A percentile compares a stretch with the other conserved stretches of the same genome.
Evolutionary conservation across 2,888 invertebrate species (phyloP).

Genomic region (Gastracanthus pulcherrimus): DNA sequence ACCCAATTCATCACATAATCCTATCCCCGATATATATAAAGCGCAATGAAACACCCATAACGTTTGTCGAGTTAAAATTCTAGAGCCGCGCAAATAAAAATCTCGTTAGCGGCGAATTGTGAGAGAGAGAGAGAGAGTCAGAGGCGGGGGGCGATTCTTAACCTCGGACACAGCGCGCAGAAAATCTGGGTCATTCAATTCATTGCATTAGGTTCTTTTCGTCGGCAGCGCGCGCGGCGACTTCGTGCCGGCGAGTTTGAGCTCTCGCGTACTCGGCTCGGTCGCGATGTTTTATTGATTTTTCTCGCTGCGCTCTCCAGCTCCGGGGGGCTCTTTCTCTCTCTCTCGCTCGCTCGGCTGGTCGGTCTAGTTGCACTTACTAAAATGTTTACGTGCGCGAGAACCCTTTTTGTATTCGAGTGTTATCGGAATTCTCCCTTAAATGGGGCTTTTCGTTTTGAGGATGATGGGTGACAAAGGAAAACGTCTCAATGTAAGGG

Average conservation of each 20-base stretch:
- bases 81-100: constrained; percentile 42
- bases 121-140: background rate
- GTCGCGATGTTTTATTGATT: constrained; percentile 57
- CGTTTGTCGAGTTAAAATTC: constrained; percentile 30
- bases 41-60: background rate
- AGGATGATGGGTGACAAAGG: too few species aligned
- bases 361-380: background rate
- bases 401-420: background rate
- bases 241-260: constrained; percentile 41
- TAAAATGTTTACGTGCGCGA: constrained; percentile 27
- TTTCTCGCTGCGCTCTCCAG: constrained; percentile 19
- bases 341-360: background rate
- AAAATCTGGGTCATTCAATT: constrained; percentile 59
- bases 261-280: background rate
- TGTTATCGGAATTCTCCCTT: too few species aligned
- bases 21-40: too few species aligned
- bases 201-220: constrained; percentile 59
- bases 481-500: too few species aligned
- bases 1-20: too few species aligned
- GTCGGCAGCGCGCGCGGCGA: constrained; percentile 28
- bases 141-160: constrained; percentile 31
- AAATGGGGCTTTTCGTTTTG: too few species aligned
- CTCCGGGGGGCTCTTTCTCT: background rate
- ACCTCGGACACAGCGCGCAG: constrained; percentile 32
- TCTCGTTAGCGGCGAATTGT: constrained; percentile 45